Base-by-base conservation (phyloP, 2,888 invertebrate genomes). In the Polyploca ridens region DNA sequence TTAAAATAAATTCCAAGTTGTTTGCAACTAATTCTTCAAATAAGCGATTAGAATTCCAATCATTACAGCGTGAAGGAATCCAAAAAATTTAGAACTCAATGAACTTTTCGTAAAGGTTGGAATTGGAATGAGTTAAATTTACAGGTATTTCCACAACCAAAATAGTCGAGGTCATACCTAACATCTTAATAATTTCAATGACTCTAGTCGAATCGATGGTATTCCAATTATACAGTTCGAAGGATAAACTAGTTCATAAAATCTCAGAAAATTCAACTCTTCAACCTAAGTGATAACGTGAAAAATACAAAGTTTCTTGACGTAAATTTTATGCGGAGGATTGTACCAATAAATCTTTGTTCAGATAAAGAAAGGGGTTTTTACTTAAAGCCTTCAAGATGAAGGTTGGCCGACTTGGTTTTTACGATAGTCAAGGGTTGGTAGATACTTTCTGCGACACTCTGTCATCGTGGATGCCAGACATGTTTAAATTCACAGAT, bases 291-390 rank as follows among this genome's bases (percentile, higher is more conserved):
- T 10, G 19, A 54, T 60, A 60, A 60, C 19, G 60, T 60, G 60
- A 4, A 16, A n/a, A 38, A 38, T 38, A 16, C 16, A 35, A 7
- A 44, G 27, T 44, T 11, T 19, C 13, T 16, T 61, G 41, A 27
- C 19, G 19, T 61, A 61, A 61, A 61, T 61, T 41, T 61, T 60
- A 38, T 60, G 16, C n/a, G 7, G 60, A 13, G 38, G 38, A 38
- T 61, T 61, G 65, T 64, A 68, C 66, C 71, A 72, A 79, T 73
- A 79, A 79, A 78, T 77, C 72, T 68, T 44, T 35, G 57, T 65
- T 59, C 68, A 73, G 77, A 75, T 74, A 78, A 76, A 75, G 73
- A 73, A 78, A 79, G 71, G 73, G 72, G 61, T 61, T 61, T 61
- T 58, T 70, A 70, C 65, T 62, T 66, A 49, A 67, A 69, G 70